Conservation (phyloP, 2,797 vertebrate species). For the Chlorospingus flavigularis region DNA sequence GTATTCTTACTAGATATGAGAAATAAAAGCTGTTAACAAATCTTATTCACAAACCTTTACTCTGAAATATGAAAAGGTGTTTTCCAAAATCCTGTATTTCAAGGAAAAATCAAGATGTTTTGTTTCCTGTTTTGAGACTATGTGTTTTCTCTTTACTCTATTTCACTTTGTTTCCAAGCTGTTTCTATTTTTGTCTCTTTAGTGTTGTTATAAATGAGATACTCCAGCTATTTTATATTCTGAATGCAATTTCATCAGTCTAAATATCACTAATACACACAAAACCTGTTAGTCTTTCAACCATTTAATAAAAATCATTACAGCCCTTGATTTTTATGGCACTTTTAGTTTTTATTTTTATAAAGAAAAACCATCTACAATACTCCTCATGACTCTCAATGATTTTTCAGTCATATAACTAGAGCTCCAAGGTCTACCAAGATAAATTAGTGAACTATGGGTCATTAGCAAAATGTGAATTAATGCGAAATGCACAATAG, state of each 20-base stretch:
- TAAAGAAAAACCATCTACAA: not conserved
- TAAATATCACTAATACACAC: not conserved
- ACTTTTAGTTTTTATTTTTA: not conserved
- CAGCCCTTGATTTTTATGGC: not conserved
- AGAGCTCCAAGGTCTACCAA: not conserved
- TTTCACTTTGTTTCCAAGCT: not conserved
- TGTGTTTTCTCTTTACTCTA: not conserved
- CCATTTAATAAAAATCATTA: not conserved
- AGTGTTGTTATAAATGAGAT: not conserved
- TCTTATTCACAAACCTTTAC: not conserved
- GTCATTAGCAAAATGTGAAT: constrained; percentile 14
- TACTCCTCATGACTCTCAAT: not conserved
- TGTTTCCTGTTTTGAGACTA: not conserved
- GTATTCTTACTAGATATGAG: not conserved
- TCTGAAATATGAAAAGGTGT: not conserved
- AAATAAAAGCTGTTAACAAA: not conserved
- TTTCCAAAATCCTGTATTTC: not conserved
- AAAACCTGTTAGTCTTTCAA: not conserved
- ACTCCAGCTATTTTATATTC: not conserved
- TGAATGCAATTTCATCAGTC: not conserved
- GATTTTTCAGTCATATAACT: not conserved
- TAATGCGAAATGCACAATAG: constrained; percentile 3
- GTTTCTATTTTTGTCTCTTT: not conserved
- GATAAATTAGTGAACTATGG: not conserved
- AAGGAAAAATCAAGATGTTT: not conserved